Conservation (phyloP, 2,797 vertebrate genomes). For the Phaenicophaeus curvirostris region DNA sequence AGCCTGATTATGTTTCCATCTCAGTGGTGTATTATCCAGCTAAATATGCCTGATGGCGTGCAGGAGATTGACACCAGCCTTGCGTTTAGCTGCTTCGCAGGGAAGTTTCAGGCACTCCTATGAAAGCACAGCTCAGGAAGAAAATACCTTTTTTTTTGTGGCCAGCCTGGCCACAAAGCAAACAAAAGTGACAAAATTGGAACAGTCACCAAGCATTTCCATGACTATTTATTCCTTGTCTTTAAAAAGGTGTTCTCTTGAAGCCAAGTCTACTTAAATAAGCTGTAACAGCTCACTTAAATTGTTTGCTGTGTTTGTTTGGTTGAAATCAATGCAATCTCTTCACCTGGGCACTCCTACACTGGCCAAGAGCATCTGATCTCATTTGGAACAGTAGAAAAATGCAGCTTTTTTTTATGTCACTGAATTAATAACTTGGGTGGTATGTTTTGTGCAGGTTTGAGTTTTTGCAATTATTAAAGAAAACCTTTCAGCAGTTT, state of each 20-base stretch:
- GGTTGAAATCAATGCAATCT: not conserved
- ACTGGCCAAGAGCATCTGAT: not conserved
- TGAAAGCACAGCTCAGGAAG: not conserved
- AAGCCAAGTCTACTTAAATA: not conserved
- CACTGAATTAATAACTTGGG: not conserved
- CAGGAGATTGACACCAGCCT: not conserved
- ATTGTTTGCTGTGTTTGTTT: not conserved
- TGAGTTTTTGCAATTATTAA: not conserved
- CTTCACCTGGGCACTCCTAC: not conserved
- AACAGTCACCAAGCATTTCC: not conserved
- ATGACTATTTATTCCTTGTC: not conserved
- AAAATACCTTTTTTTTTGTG: not conserved
- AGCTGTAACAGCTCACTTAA: not conserved
- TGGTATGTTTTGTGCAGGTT: not conserved
- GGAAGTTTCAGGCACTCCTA: not conserved
- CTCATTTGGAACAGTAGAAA: not conserved
- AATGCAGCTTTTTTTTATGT: not conserved
- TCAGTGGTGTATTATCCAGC: not conserved
- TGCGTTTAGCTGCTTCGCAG: not conserved
- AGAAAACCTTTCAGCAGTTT: not conserved
- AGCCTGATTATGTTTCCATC: slow-evolving; percentile 15
- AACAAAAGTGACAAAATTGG: not conserved
- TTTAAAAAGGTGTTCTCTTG: not conserved
- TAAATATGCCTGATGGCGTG: not conserved
- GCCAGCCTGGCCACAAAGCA: not conserved